Evolutionary conservation across 2,888 invertebrate genomes (phyloP).

Genomic region (Selenia dentaria): DNA sequence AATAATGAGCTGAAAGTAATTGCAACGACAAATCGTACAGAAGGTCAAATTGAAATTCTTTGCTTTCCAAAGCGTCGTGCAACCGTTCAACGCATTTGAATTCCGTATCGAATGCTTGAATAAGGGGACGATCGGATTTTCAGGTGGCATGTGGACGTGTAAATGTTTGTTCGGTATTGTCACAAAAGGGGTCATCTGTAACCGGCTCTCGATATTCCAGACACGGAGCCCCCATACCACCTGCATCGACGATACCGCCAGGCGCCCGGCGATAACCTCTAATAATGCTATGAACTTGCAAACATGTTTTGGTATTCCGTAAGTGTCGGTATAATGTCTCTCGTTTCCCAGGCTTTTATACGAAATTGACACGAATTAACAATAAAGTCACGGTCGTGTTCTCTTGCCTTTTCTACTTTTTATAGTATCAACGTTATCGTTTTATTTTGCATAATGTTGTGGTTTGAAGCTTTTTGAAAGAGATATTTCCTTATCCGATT

Average conservation of each 20-base stretch:
- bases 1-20: conserved; percentile 9
- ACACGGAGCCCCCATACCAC: conserved; percentile 70
- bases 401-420: conserved; percentile 11
- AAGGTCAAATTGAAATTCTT: conserved; percentile 16
- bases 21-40: conserved; percentile 10
- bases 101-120: conserved; percentile 52
- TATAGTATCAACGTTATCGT: conserved; percentile 9
- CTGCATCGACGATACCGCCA: conserved; percentile 66
- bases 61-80: conserved; percentile 15
- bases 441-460: conserved; percentile 6
- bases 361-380: conserved; percentile 27
- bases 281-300: conserved; percentile 50
- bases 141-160: conserved; percentile 35
- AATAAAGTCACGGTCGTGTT: conserved; percentile 32
- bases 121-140: conserved; percentile 50
- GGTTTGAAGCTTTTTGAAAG: conserved; percentile 2
- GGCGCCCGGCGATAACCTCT: conserved; percentile 64
- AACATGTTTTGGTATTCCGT: conserved; percentile 39
- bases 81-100: conserved; percentile 47
- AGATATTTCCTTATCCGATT: conserved; percentile 9
- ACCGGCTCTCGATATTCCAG: conserved; percentile 69
- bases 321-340: conserved; percentile 28
- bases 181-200: conserved; percentile 63
- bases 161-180: conserved; percentile 47
- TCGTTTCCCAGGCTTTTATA: conserved; percentile 36